phyloP scores from a whole-genome alignment of 53 echinoderm and acorn worm species.

The Temnopleurus reevesii region DNA sequence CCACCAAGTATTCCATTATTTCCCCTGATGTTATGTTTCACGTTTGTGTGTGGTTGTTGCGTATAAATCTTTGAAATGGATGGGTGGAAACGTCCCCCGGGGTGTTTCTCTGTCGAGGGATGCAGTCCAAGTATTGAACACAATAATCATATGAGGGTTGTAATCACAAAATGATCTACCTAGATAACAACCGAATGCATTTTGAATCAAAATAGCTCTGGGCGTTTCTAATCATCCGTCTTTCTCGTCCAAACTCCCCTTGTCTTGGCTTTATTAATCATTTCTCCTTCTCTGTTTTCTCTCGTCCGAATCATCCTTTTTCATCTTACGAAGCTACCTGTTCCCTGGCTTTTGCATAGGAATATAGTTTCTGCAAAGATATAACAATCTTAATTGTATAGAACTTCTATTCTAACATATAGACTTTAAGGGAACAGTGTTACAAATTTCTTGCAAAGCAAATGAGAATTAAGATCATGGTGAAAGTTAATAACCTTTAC shows the following conservation, averaged over 20 bases:
- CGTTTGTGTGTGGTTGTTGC: not conserved
- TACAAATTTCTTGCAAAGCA: too few species aligned
- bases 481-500: too few species aligned
- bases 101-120: conserved; percentile 16
- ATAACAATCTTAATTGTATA: too few species aligned
- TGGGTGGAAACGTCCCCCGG: not conserved
- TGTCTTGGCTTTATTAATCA: not conserved
- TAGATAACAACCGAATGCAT: conserved; percentile 42
- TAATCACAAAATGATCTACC: conserved; percentile 59
- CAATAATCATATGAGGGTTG: conserved; percentile 51
- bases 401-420: too few species aligned
- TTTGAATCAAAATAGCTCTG: conserved; percentile 54
- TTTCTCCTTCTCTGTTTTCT: not conserved
- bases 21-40: not conserved
- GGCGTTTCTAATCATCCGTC: conserved; percentile 33
- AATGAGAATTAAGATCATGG: too few species aligned
- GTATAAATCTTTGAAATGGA: not conserved
- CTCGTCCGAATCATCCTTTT: not conserved
- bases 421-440: too few species aligned
- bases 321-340: not conserved
- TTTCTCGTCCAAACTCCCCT: not conserved
- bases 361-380: too few species aligned
- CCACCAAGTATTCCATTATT: not conserved
- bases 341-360: not conserved
- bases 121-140: conserved; percentile 29